Evolutionary conservation across 2,888 invertebrate genomes (phyloP), one percentile per base, ranked within the genome.

Genomic region (Fissipunctia ypsillon): DNA sequence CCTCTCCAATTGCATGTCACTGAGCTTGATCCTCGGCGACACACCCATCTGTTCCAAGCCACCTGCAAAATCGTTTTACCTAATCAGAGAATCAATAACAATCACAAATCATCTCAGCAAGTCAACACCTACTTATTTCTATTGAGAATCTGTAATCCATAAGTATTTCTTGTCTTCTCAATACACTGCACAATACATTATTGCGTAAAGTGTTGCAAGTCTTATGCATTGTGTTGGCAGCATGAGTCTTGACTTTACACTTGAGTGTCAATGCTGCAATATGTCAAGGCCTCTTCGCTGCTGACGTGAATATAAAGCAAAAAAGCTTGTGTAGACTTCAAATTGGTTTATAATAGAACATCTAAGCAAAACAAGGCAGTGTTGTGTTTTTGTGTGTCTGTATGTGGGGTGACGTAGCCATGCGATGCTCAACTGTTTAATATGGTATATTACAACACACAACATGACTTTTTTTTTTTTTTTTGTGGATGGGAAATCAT

Each of bases 231-330:
- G 79, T 84, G n/a, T 77, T 75, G 61, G 64, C 64, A 52, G 52
- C 59, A 48, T 73, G 61, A 69, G 54, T 73, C 78, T 86, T 83
- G 75, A 86, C 77, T 79, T 87, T 77, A 83, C 65, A 82, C 35
- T 82, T 76, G 60, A 86, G 76, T 75, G 75, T 84, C 80, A 82
- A 80, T 84, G 78, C 65, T 69, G 69, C 74, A 76, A 85, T 83
- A 74, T 87, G 84, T 86, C 85, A 86, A 86, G 88, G 84, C 25
- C 66, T 1, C 28, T n/a, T 12, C 43, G 38, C 63, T 45, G 31
- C 68, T 43, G 65, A 31, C 71, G 52, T 69, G 71, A 71, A 85
- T 84, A 50, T 63, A 54, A 84, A 71, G 43, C 48, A 84, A 81
- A 81, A 83, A 70, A 50, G 56, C 54, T 68, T 61, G 52, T 52